Evolutionary conservation across 2,113 vertebrate genomes (phyloP).

Genomic region (Microtus ochrogaster): DNA sequence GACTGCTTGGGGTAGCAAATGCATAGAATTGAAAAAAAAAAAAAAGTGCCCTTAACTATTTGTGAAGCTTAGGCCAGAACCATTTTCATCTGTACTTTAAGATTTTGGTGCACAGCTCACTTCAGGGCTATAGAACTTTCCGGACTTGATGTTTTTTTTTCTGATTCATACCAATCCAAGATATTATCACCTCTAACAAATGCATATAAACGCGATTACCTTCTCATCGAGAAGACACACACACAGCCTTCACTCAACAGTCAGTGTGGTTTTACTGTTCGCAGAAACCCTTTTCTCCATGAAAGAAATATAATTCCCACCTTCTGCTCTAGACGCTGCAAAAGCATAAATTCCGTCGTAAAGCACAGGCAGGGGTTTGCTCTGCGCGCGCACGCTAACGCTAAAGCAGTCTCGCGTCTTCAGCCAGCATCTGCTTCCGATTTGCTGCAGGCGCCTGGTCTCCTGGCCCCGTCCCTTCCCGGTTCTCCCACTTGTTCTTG

Average conservation of each 20-base stretch:
- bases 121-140: background rate
- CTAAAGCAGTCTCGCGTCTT: background rate
- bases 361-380: background rate
- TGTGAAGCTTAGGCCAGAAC: background rate
- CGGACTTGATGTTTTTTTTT: background rate
- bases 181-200: background rate
- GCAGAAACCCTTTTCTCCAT: conserved; percentile 4
- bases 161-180: background rate
- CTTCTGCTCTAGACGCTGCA: background rate
- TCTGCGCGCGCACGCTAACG: background rate
- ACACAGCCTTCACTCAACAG: background rate
- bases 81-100: background rate
- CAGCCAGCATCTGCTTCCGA: conserved; percentile 49
- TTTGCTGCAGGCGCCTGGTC: background rate
- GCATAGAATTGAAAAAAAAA: background rate
- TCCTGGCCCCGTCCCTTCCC: background rate
- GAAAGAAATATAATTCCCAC: background rate
- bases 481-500: conserved; percentile 4
- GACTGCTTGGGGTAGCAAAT: conserved; percentile 13
- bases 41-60: background rate
- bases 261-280: conserved; percentile 15
- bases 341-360: background rate
- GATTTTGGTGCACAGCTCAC: background rate
- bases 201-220: background rate
- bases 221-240: background rate